A percentile compares a stretch with the other conserved stretches of the same genome.
Conservation (phyloP, 2,888 invertebrate genomes). For the Leptothorax acervorum region DNA sequence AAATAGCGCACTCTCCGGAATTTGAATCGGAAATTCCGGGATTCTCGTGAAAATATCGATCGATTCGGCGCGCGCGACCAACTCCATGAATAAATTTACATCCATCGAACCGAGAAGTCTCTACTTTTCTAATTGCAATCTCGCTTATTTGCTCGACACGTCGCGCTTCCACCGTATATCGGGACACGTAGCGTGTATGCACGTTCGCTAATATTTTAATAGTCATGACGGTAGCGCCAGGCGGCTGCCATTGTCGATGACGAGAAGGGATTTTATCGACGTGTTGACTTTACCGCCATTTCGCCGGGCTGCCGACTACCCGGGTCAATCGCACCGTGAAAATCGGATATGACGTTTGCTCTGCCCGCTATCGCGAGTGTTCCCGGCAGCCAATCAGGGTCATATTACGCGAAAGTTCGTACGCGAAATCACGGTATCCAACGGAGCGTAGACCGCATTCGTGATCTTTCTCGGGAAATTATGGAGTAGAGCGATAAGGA, state of each 20-base stretch:
- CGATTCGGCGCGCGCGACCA: slow-evolving; percentile 17
- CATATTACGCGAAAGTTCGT: slow-evolving; percentile 50
- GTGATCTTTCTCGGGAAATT: neutral
- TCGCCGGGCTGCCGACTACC: slow-evolving; percentile 56
- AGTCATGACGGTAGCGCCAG: slow-evolving; percentile 31
- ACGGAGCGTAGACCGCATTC: neutral
- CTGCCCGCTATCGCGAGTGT: slow-evolving; percentile 51
- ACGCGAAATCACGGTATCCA: slow-evolving; percentile 21
- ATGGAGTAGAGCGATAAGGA: neutral
- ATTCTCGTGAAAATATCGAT: slow-evolving; percentile 42
- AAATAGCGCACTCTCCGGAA: slow-evolving; percentile 10
- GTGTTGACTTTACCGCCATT: slow-evolving; percentile 62
- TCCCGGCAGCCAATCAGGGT: slow-evolving; percentile 49
- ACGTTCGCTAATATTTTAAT: slow-evolving; percentile 51
- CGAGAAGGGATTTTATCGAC: slow-evolving; percentile 58
- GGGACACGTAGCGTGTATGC: slow-evolving; percentile 10
- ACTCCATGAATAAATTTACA: slow-evolving; percentile 56
- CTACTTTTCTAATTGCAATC: slow-evolving; percentile 55
- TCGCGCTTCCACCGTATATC: slow-evolving; percentile 26
- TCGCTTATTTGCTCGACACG: slow-evolving; percentile 48
- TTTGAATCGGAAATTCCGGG: slow-evolving; percentile 37
- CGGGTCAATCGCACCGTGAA: slow-evolving; percentile 67
- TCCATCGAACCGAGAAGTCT: slow-evolving; percentile 55
- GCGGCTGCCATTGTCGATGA: slow-evolving; percentile 44
- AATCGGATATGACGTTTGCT: slow-evolving; percentile 66